Percentiles rank a stretch among this genome's conserved stretches.
Conservation (phyloP, 2,113 vertebrate species). For the Anas platyrhynchos region DNA sequence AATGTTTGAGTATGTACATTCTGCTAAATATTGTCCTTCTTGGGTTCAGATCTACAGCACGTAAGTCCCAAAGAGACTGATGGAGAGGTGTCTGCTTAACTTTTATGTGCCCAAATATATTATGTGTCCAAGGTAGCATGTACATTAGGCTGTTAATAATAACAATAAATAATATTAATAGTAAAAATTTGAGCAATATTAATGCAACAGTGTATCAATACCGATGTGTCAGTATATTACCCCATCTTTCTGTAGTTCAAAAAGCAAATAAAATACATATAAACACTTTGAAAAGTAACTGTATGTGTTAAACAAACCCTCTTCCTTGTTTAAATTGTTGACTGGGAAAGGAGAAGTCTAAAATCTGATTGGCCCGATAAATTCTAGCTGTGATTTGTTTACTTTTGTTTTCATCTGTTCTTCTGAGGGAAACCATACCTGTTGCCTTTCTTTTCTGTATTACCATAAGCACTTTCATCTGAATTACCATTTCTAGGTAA, state of each 20-base stretch:
- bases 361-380: not conserved
- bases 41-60: not conserved
- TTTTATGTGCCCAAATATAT: not conserved
- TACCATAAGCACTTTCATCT: not conserved
- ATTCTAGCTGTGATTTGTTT: not conserved
- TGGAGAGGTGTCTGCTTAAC: not conserved
- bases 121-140: not conserved
- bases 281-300: not conserved
- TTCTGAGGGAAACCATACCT: not conserved
- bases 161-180: not conserved
- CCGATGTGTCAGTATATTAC: no score
- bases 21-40: not conserved
- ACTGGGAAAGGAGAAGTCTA: not conserved
- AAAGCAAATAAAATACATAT: not conserved
- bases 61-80: not conserved
- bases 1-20: not conserved
- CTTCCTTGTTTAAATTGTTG: not conserved
- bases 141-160: not conserved
- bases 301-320: not conserved
- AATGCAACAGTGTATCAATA: not conserved
- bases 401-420: not conserved
- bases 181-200: not conserved
- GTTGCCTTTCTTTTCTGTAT: not conserved
- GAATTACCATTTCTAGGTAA: not conserved
- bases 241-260: not conserved